These are phyloP conservation scores for Micropoecilia bifurca DNA, from an alignment of 2,797 vertebrate genomes.

Conservation along the genomic window DNA sequence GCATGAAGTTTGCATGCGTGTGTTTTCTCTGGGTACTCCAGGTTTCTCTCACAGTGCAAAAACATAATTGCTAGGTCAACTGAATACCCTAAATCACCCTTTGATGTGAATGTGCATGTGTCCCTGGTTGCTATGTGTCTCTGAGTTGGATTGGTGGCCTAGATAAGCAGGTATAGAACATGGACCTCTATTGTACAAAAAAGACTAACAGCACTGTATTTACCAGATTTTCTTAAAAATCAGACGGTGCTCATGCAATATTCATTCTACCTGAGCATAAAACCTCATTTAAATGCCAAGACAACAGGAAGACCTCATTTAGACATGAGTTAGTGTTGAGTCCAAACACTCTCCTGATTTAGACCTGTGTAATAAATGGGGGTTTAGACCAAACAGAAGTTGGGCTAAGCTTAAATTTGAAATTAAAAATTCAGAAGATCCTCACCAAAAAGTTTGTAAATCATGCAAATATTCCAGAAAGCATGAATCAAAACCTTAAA, in stretches of 20 bases:
- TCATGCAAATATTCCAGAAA: background rate
- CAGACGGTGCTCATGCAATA: constrained; percentile 9
- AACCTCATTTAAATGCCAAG: background rate
- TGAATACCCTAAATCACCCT: background rate
- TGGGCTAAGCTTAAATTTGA: background rate
- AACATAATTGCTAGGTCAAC: background rate
- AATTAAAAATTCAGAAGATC: background rate
- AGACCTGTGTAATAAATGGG: background rate
- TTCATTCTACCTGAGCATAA: constrained; percentile 1
- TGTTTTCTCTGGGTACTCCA: background rate
- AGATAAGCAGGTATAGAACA: background rate
- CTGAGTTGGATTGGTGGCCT: background rate
- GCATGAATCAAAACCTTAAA: background rate
- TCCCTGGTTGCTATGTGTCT: background rate
- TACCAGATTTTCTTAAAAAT: constrained; percentile 30
- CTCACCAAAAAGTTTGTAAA: background rate
- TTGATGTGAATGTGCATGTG: background rate
- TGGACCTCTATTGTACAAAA: constrained; percentile 2
- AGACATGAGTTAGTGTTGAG: background rate
- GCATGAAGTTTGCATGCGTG: background rate
- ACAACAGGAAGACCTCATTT: background rate
- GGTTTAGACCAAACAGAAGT: background rate
- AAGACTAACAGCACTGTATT: constrained; percentile 2
- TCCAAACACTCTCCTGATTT: background rate
- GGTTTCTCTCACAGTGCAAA: background rate